Base-by-base conservation (phyloP, 64 coral and sea anemone species). In the Trachythela sp. region DNA sequence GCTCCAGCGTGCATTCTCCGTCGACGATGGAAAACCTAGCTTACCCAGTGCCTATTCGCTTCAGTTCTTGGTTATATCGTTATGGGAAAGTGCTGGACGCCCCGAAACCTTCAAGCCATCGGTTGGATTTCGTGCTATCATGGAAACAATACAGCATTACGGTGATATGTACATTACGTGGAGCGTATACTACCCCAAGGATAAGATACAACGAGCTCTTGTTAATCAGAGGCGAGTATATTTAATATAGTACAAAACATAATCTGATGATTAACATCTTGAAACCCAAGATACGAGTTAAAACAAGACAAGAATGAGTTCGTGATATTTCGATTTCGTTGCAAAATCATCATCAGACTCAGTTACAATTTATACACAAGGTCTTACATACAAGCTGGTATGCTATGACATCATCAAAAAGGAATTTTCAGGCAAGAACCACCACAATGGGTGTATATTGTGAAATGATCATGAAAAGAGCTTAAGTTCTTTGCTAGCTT, bases 131-230 rank as follows among this genome's bases (percentile, higher is more conserved):
- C 31, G 37, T 9, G 75, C 75, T 8, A 80, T 35, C 2, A 80
- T 80, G 75, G 75, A 80, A 13, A 29, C 31, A 15, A 80, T 80
- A 38, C 75, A 80, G 30, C 30, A 80, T 22, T 80, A 80, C 75
- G 35, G 30, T 29, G 20, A 80, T 15, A 80, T 80, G 75, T 37
- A 80, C 35, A 80, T 80, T 39, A 80, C 37, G 4, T 39, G 33
- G 37, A 80, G 33, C 35, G 30, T 20, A 15, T 80, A 80, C 9
- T 80, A 37, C 18, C 13, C 31, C 10, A 80, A 80, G 75, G 75
- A 80, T 22, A 80, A 80, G 30, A 39, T 80, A 29, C 75, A 80
- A 9, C 75, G 33, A 14, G 75, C 75, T 9, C 37, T 80, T 35
- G 31, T 30, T 35, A 80, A 80, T 35, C 75, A 35, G 33, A 80